Percentiles rank a stretch among this genome's conserved stretches.
Evolutionary conservation across 2,888 invertebrate species (phyloP).

Genomic region (Zygothrica quintamaculata): DNA sequence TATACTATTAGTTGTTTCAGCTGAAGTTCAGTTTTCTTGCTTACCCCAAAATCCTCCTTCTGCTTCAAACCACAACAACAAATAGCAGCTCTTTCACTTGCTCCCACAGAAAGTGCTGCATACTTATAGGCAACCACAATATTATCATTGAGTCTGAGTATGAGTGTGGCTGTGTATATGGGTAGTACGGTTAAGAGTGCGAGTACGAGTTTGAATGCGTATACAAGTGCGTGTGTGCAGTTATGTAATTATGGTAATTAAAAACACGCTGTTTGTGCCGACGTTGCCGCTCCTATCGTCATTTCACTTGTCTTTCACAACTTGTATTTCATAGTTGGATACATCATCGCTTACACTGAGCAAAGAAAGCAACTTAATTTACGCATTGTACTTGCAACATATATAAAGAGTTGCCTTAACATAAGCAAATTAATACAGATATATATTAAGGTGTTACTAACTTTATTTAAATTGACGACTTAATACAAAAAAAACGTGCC

Average conservation of each 20-base stretch:
- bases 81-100: constrained; percentile 4
- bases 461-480: too few species aligned
- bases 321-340: constrained; percentile 46
- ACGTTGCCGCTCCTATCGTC: constrained; percentile 20
- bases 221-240: constrained; percentile 47
- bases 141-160: constrained; percentile 38
- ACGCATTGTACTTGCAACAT: constrained; percentile 3
- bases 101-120: constrained; percentile 57
- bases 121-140: constrained; percentile 69
- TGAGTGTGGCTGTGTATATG: neutral
- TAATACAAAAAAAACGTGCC: too few species aligned
- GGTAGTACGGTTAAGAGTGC: neutral
- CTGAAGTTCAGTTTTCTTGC: constrained; percentile 2
- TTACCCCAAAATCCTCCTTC: neutral
- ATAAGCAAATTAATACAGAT: too few species aligned
- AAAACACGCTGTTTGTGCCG: constrained; percentile 57
- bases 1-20: neutral
- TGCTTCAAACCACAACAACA: too few species aligned
- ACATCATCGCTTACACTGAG: constrained; percentile 32
- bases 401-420: neutral
- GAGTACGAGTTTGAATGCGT: constrained; percentile 19
- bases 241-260: constrained; percentile 80
- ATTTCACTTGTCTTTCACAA: constrained; percentile 47
- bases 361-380: constrained; percentile 17
- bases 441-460: too few species aligned